These are phyloP conservation scores for Mesorhabditis spiculigera DNA, from an alignment of 2,888 invertebrate genomes.

Conservation along the genomic window DNA sequence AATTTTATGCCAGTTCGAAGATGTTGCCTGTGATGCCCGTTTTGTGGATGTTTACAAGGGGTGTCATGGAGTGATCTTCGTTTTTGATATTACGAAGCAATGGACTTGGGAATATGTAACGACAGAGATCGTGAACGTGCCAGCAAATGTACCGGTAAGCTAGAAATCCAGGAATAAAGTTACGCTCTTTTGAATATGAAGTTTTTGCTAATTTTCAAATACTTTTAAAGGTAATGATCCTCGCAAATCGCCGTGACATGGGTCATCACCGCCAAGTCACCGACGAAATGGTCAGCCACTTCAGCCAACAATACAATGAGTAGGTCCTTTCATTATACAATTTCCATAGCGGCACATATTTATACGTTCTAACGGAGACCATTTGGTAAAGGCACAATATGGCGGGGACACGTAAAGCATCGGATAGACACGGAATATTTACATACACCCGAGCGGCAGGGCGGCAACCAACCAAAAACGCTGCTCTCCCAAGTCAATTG, in stretches of 20 bases:
- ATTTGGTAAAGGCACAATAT: no score
- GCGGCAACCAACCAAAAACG: no score
- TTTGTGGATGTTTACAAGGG: slow-evolving; percentile 93
- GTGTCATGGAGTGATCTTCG: slow-evolving; percentile 82
- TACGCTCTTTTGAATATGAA: no score
- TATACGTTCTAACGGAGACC: no score
- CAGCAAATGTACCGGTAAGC: slow-evolving; percentile 57
- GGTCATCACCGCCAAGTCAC: slow-evolving; percentile 85
- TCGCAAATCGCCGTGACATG: slow-evolving; percentile 94
- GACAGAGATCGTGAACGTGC: slow-evolving; percentile 77
- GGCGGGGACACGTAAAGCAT: no score
- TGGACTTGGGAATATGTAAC: slow-evolving; percentile 95
- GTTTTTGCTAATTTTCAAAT: no score
- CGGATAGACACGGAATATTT: no score
- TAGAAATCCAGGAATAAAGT: neutral
- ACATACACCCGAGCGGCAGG: no score
- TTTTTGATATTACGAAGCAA: slow-evolving; percentile 89
- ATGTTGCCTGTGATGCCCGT: slow-evolving; percentile 76
- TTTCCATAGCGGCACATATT: no score
- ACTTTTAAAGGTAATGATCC: slow-evolving; percentile 71
- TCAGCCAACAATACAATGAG: slow-evolving; percentile 30
- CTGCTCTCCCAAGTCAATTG: no score
- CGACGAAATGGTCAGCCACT: slow-evolving; percentile 46
- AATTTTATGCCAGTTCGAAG: slow-evolving; percentile 52
- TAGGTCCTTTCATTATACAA: slow-evolving; percentile 64